A percentile compares a stretch with the other conserved stretches of the same genome.
Conservation (phyloP, 92 coral and sea anemone genomes). For the Paragorgia papillata region DNA sequence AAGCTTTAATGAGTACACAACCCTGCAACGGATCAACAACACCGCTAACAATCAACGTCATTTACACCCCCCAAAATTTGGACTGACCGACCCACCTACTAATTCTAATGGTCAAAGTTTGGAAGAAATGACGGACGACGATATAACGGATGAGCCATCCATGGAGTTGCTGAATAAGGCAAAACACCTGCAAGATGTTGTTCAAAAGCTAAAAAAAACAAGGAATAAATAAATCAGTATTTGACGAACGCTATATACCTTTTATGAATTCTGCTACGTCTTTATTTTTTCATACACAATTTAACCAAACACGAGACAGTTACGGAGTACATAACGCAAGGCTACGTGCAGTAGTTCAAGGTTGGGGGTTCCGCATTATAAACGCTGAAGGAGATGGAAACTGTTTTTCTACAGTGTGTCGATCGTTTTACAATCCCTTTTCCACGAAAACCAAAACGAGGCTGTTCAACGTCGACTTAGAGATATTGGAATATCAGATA, state of each 20-base stretch:
- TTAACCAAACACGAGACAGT: neutral
- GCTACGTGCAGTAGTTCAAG: conserved; percentile 14
- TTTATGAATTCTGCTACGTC: conserved; percentile 18
- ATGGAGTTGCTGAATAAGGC: no score
- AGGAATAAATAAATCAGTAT: no score
- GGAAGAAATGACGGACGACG: no score
- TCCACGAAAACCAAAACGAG: conserved; percentile 42
- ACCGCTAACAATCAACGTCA: no score
- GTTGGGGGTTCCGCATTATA: conserved; percentile 11
- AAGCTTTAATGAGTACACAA: no score
- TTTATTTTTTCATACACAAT: neutral
- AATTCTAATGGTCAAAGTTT: no score
- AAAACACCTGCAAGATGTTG: no score
- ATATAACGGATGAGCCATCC: no score
- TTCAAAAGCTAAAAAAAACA: no score
- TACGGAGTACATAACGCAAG: neutral
- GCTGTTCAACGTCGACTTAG: conserved; percentile 7
- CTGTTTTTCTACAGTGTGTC: conserved; percentile 62
- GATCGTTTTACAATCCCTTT: conserved; percentile 20
- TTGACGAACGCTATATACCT: conserved; percentile 2
- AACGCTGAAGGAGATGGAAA: conserved; percentile 45
- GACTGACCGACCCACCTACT: no score
- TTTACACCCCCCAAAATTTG: no score
- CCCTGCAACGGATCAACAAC: no score
- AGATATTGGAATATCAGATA: neutral